Evolutionary conservation across 2,797 vertebrate genomes (phyloP), one percentile per base, ranked within the genome.

Genomic region (Urophycis tenuis): DNA sequence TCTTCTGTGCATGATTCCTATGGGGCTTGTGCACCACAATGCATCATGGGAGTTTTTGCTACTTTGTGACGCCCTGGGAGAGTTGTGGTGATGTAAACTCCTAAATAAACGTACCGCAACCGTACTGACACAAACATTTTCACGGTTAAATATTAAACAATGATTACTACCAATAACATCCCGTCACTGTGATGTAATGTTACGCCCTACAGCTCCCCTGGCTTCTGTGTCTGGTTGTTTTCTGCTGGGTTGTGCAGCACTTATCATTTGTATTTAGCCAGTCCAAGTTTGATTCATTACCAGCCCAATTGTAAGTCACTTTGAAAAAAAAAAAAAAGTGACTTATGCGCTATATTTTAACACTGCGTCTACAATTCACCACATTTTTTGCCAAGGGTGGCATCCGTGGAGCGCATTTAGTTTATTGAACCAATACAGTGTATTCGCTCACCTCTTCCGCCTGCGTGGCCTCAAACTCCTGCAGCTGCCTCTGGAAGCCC

Each of bases 401-500:
- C 22, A 22, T 49, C 45, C 45, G 45, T 49, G 11, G 19, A 53
- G 45, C 22, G 53, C 49, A 2, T 60, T 60, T 9, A 0, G 22
- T 22, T 34, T 29, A 29, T n/a, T n/a, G n/a, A n/a, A n/a, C n/a
- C n/a, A n/a, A n/a, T 11, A 73, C 34, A 29, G 7, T 10, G 5
- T 3, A 8, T 31, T 7, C 45, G 14, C 89, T 90, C 85, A 98
- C 97, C 91, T 96, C 91, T 45, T 93, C 85, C 8, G 93, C 94
- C 73, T 96, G 93, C 3, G 88, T 91, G 71, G 89, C 92, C 87
- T 98, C 94, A 10, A 98, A 98, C 81, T 96, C 94, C 85, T 96
- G 94, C 2, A 99, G 95, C 89, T 99, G 97, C 25, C 88, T 93
- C 90, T 96, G 96, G 87, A 99, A 99, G 83, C 97, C 97, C 78